Evolutionary conservation across 2,888 invertebrate species (phyloP).

Genomic region (Cancer borealis): DNA sequence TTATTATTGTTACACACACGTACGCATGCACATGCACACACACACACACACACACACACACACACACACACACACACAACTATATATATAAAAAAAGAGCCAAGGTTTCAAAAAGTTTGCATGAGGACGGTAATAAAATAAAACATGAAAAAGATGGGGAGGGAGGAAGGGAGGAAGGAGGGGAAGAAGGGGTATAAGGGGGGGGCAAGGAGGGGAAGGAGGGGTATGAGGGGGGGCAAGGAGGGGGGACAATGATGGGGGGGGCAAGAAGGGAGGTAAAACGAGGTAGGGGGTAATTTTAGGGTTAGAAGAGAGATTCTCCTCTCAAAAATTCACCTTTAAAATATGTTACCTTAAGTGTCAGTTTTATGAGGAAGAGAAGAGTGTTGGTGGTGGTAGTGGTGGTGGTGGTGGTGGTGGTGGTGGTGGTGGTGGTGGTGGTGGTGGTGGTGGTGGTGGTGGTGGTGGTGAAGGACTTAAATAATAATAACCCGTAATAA

Average conservation of each 20-base stretch:
- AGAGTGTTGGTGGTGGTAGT: neutral
- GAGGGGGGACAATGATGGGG: neutral
- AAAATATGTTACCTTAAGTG: neutral
- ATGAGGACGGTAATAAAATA: neutral
- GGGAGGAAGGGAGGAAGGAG: neutral
- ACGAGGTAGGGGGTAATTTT: neutral
- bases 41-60: neutral
- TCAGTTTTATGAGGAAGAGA: neutral
- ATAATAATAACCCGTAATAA: no score
- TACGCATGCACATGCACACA: neutral
- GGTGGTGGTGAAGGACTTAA: no score
- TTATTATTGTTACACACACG: no score
- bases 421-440: no score
- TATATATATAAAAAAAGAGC: neutral
- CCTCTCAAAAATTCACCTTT: neutral
- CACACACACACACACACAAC: neutral
- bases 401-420: no score
- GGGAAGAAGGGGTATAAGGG: neutral
- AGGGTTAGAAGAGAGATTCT: neutral
- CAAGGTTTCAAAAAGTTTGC: neutral
- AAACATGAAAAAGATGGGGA: neutral
- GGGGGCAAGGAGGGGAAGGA: neutral
- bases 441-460: no score
- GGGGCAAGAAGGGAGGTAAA: neutral
- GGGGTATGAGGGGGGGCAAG: neutral